Evolutionary conservation across 2,888 invertebrate genomes (phyloP).

Genomic region (Dendrolimus pini): DNA sequence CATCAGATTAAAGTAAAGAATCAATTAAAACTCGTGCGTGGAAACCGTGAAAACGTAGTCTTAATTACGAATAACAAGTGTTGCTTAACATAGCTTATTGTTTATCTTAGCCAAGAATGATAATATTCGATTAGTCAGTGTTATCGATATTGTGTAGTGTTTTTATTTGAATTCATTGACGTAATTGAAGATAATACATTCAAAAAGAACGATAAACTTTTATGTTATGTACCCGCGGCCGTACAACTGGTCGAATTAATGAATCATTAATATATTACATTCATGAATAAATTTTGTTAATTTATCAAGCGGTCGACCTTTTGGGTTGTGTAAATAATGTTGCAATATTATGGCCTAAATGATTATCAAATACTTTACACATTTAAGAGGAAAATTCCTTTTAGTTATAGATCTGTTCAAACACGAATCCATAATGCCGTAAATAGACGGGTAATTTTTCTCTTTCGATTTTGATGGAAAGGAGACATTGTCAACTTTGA

Average conservation of each 20-base stretch:
- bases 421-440: too few species aligned
- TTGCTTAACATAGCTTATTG: constrained; percentile 41
- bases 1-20: too few species aligned
- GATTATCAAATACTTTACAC: constrained; percentile 4
- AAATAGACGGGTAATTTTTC: too few species aligned
- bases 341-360: constrained; percentile 35
- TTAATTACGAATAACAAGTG: constrained; percentile 2
- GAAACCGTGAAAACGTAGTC: too few species aligned
- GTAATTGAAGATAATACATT: constrained; percentile 32
- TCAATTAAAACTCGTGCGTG: too few species aligned
- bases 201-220: constrained; percentile 25
- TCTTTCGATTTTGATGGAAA: too few species aligned
- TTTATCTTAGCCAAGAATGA: constrained; percentile 34
- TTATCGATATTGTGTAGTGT: constrained; percentile 21
- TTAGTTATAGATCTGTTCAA: too few species aligned
- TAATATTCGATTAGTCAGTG: constrained; percentile 36
- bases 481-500: too few species aligned
- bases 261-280: constrained; percentile 21
- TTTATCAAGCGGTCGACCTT: constrained; percentile 20
- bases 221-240: constrained; percentile 12
- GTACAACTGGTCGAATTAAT: constrained; percentile 5
- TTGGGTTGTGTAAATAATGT: constrained; percentile 20
- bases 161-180: constrained; percentile 32
- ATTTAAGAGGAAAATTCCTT: too few species aligned
- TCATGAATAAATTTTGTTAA: constrained; percentile 12